A percentile compares a stretch with the other conserved stretches of the same genome.
These are phyloP conservation scores for Hycleus cichorii DNA, from an alignment of 1,140 invertebrate genomes.

Conservation along the genomic window DNA sequence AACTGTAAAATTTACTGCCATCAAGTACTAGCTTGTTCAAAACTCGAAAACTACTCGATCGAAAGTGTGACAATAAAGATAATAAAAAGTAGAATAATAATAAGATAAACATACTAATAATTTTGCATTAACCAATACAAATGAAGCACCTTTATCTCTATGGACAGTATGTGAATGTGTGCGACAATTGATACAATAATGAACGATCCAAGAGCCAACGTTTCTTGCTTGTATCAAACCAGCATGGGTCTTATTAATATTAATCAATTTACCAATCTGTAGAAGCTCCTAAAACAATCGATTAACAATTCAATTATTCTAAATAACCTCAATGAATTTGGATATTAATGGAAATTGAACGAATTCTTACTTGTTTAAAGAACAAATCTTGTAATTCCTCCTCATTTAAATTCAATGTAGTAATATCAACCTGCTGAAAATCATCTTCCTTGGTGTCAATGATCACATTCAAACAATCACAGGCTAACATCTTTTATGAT, in stretches of 20 bases:
- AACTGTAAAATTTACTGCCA: no score
- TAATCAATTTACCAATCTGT: constrained; percentile 40
- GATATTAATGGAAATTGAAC: neutral
- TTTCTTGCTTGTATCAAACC: constrained; percentile 42
- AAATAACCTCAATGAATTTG: constrained; percentile 1
- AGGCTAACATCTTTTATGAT: constrained; percentile 32
- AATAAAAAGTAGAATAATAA: no score
- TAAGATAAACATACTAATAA: constrained; percentile 41
- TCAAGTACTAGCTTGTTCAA: no score
- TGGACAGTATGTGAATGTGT: constrained; percentile 47
- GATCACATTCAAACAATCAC: constrained; percentile 47
- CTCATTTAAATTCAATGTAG: constrained; percentile 38
- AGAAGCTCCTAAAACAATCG: constrained; percentile 37
- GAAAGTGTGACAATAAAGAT: no score
- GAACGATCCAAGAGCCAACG: constrained; percentile 45
- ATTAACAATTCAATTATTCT: no score
- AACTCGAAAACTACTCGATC: no score
- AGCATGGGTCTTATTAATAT: constrained; percentile 44
- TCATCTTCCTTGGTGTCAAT: constrained; percentile 41
- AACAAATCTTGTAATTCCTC: constrained; percentile 40
- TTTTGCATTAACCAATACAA: constrained; percentile 43
- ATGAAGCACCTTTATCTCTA: constrained; percentile 43
- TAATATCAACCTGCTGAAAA: constrained; percentile 36
- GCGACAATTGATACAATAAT: constrained; percentile 42
- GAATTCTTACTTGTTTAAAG: constrained; percentile 40